Conservation (phyloP, 2,113 vertebrate species). For the Epinephelus cyanopodus region DNA sequence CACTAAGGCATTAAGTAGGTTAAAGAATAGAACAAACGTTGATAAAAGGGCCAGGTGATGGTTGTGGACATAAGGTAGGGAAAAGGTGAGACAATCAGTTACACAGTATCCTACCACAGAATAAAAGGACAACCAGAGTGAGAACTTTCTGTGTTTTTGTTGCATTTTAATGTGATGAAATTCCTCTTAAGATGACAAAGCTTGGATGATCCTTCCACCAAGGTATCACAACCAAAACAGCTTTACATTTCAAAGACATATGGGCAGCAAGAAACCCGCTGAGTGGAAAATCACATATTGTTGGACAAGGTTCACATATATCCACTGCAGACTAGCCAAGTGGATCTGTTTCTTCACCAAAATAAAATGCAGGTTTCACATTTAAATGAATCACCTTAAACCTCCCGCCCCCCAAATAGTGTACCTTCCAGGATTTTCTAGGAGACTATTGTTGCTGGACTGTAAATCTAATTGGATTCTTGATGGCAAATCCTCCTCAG, state of each 20-base stretch:
- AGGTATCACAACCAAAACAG: slow-evolving; percentile 33
- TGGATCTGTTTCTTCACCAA: slow-evolving; percentile 1
- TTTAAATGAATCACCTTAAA: slow-evolving; percentile 16
- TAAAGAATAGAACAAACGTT: neutral
- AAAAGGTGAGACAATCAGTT: neutral
- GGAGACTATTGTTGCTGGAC: slow-evolving; percentile 28
- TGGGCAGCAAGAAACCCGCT: neutral
- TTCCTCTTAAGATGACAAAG: slow-evolving; percentile 4
- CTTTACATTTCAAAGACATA: neutral
- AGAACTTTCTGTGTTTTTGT: neutral
- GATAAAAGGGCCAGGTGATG: neutral
- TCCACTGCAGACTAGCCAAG: neutral
- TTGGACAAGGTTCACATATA: slow-evolving; percentile 17
- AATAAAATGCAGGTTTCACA: slow-evolving; percentile 30
- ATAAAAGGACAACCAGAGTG: neutral
- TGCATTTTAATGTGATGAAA: neutral
- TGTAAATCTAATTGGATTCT: slow-evolving; percentile 65
- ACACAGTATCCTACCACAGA: neutral
- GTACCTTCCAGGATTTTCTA: slow-evolving; percentile 30
- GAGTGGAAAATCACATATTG: slow-evolving; percentile 39
- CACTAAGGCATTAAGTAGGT: slow-evolving; percentile 7
- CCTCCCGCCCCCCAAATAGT: slow-evolving; percentile 6
- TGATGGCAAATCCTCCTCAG: slow-evolving; percentile 41
- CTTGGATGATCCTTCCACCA: neutral
- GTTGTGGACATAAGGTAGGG: neutral